Evolutionary conservation across 1,140 invertebrate genomes (phyloP).

Genomic region (Drosophila yakuba): DNA sequence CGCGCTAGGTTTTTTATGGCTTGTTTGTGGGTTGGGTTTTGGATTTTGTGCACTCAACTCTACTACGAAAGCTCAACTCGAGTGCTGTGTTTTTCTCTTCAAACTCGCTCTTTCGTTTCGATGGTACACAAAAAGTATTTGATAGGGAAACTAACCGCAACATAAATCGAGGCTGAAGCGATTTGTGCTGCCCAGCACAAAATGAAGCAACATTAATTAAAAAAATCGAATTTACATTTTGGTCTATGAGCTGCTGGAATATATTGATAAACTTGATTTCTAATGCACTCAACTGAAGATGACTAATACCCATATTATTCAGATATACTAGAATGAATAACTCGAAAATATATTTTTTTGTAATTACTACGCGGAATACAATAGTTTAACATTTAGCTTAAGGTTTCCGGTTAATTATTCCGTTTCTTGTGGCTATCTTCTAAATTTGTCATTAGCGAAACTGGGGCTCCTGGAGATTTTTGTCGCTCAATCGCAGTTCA

Average conservation of each 20-base stretch:
- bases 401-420: too few species aligned
- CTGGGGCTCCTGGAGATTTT: background rate
- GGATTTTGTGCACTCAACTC: conserved; percentile 38
- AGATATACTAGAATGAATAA: background rate
- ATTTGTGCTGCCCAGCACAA: background rate
- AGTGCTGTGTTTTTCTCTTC: conserved; percentile 11
- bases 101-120: conserved; percentile 10
- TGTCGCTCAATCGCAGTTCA: background rate
- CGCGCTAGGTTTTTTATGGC: conserved; percentile 55
- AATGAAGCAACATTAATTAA: background rate
- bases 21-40: conserved; percentile 53
- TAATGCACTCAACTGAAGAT: background rate
- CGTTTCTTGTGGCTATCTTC: too few species aligned
- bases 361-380: background rate
- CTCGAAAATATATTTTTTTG: background rate
- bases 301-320: background rate
- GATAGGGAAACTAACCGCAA: conserved; percentile 28
- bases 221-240: background rate
- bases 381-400: background rate
- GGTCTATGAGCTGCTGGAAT: too few species aligned
- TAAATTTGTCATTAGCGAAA: background rate
- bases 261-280: too few species aligned
- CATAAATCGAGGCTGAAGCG: conserved; percentile 2
- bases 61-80: conserved; percentile 22
- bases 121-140: conserved; percentile 19